A percentile compares a stretch with the other conserved stretches of the same genome.
Evolutionary conservation across 2,797 vertebrate genomes (phyloP).

Genomic region (Pogoniulus pusillus): DNA sequence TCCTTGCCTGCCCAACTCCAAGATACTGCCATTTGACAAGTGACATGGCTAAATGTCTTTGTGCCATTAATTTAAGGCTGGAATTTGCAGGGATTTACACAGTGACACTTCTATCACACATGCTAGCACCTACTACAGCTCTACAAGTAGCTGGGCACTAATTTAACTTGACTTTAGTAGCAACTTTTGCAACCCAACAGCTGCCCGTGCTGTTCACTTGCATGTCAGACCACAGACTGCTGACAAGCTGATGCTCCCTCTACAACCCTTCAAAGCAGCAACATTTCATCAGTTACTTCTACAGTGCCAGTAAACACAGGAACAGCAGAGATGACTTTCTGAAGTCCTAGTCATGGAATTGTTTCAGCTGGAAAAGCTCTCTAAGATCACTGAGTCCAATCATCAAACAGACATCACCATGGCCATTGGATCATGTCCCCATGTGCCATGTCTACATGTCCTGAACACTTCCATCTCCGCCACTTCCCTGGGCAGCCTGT

Average conservation of each 20-base stretch:
- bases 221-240: neutral
- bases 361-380: no score
- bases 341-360: no score
- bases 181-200: neutral
- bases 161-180: neutral
- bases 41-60: neutral
- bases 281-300: neutral
- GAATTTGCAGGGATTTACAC: neutral
- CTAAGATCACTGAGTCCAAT: no score
- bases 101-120: neutral
- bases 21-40: neutral
- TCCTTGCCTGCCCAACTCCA: neutral
- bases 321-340: neutral
- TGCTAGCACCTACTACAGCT: neutral
- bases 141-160: neutral
- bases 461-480: no score
- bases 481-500: no score
- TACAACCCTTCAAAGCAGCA: neutral
- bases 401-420: no score
- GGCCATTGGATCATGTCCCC: no score
- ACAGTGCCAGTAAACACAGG: neutral
- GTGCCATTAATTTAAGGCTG: neutral
- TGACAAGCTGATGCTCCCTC: neutral
- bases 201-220: neutral
- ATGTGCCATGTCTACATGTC: no score